These are phyloP conservation scores for Volucella inanis DNA, from an alignment of 2,888 invertebrate genomes.

Conservation along the genomic window DNA sequence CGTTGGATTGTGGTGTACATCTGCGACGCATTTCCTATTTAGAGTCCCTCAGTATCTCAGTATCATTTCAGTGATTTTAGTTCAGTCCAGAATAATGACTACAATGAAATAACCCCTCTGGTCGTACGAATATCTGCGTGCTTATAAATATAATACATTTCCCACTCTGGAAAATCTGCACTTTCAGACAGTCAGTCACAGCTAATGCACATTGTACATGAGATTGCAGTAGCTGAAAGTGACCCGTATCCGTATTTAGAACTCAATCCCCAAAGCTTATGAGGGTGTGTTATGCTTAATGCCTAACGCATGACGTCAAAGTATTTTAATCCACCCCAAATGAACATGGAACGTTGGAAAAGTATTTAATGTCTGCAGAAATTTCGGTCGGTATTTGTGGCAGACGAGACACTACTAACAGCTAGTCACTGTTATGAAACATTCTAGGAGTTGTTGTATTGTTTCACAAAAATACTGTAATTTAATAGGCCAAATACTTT, in stretches of 20 bases:
- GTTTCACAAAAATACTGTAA: slow-evolving; percentile 48
- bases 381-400: slow-evolving; percentile 34
- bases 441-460: slow-evolving; percentile 4
- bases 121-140: neutral
- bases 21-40: slow-evolving; percentile 10
- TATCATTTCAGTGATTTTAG: slow-evolving; percentile 2
- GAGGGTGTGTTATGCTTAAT: slow-evolving; percentile 57
- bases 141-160: neutral
- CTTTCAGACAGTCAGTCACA: slow-evolving; percentile 11
- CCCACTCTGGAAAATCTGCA: neutral
- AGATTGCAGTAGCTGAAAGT: neutral
- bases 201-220: slow-evolving; percentile 25
- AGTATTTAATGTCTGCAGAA: slow-evolving; percentile 23
- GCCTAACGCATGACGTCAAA: slow-evolving; percentile 66
- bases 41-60: neutral
- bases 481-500: slow-evolving; percentile 46
- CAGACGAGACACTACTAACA: slow-evolving; percentile 25
- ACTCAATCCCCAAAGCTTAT: slow-evolving; percentile 50
- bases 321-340: slow-evolving; percentile 38
- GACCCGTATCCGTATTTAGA: slow-evolving; percentile 1
- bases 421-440: slow-evolving; percentile 47
- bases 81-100: neutral
- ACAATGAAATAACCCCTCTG: neutral
- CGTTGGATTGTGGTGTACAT: slow-evolving; percentile 27
- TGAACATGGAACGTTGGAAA: neutral